These are phyloP conservation scores for Phoronis australis DNA, from an alignment of 2,888 invertebrate species.

Conservation along the genomic window DNA sequence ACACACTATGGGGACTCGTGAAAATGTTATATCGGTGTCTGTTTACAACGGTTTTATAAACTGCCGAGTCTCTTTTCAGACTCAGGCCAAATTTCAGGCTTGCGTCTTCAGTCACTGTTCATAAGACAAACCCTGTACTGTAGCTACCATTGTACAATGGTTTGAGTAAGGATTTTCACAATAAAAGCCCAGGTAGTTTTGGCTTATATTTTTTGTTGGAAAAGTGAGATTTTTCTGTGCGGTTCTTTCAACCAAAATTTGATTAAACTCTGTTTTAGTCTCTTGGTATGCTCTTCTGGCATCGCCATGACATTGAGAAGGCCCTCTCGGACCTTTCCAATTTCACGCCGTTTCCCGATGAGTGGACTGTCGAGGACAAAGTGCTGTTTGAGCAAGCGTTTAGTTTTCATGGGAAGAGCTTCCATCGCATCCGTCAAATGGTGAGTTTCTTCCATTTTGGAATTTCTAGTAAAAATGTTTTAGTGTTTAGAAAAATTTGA, in stretches of 20 bases:
- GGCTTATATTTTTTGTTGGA: background rate
- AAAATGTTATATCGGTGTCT: too few relatives aligned
- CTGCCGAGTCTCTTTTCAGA: too few relatives aligned
- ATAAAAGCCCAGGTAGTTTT: too few relatives aligned
- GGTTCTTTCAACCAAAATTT: background rate
- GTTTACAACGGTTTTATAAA: too few relatives aligned
- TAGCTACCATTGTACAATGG: too few relatives aligned
- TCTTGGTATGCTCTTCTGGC: conserved; percentile 96
- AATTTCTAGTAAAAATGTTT: too few relatives aligned
- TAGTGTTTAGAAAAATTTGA: too few relatives aligned
- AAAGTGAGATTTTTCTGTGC: conserved; percentile 1
- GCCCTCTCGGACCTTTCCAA: conserved; percentile 91
- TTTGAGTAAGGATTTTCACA: too few relatives aligned
- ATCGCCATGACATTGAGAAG: conserved; percentile 88
- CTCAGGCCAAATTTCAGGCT: too few relatives aligned
- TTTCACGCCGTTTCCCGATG: conserved; percentile 95
- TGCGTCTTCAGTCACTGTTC: too few relatives aligned
- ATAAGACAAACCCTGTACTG: too few relatives aligned
- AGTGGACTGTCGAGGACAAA: conserved; percentile 97
- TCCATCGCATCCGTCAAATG: conserved; percentile 95
- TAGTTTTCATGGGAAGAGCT: conserved; percentile 96
- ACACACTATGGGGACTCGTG: too few relatives aligned
- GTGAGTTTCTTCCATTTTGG: conserved; percentile 63
- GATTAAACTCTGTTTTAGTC: conserved; percentile 56
- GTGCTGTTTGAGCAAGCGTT: conserved; percentile 97